Percentiles rank a stretch among this genome's conserved stretches.
These are phyloP conservation scores for Galeruca laticollis DNA, from an alignment of 2,888 invertebrate genomes.

Conservation along the genomic window DNA sequence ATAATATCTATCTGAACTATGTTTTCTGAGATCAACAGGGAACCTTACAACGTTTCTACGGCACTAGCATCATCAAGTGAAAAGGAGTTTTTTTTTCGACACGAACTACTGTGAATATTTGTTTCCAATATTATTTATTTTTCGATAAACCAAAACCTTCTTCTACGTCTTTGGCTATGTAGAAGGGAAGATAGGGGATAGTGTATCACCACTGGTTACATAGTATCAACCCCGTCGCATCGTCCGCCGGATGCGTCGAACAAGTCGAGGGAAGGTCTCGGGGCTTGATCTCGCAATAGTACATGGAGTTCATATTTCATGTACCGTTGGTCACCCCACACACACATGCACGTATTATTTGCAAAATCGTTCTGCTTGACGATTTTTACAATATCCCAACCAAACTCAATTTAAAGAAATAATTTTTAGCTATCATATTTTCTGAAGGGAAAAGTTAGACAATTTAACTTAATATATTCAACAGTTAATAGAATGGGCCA, in stretches of 20 bases:
- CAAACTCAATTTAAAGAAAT: not conserved
- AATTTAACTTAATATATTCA: not conserved
- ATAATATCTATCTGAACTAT: too few relatives aligned
- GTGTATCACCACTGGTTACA: slow-evolving; percentile 55
- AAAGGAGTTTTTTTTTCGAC: too few relatives aligned
- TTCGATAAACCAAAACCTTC: too few relatives aligned
- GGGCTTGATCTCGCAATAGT: slow-evolving; percentile 56
- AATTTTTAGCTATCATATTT: not conserved
- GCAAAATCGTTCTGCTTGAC: not conserved
- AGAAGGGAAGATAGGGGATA: slow-evolving; percentile 34
- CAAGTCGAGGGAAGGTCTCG: slow-evolving; percentile 56
- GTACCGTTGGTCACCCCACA: slow-evolving; percentile 56
- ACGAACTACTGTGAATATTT: too few relatives aligned
- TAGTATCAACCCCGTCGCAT: slow-evolving; percentile 54
- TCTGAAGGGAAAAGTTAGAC: not conserved
- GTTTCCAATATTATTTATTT: too few relatives aligned
- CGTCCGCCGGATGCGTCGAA: slow-evolving; percentile 59
- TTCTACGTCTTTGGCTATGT: slow-evolving; percentile 28
- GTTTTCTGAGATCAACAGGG: too few relatives aligned
- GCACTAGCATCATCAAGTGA: too few relatives aligned
- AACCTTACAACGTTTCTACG: too few relatives aligned
- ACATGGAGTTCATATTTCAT: slow-evolving; percentile 64
- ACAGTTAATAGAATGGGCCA: too few relatives aligned
- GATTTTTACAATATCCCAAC: slow-evolving; percentile 6
- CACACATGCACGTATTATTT: slow-evolving; percentile 2